Evolutionary conservation across 2,113 vertebrate species (phyloP), one percentile per base, ranked within the genome.

Genomic region (Phycodurus eques): DNA sequence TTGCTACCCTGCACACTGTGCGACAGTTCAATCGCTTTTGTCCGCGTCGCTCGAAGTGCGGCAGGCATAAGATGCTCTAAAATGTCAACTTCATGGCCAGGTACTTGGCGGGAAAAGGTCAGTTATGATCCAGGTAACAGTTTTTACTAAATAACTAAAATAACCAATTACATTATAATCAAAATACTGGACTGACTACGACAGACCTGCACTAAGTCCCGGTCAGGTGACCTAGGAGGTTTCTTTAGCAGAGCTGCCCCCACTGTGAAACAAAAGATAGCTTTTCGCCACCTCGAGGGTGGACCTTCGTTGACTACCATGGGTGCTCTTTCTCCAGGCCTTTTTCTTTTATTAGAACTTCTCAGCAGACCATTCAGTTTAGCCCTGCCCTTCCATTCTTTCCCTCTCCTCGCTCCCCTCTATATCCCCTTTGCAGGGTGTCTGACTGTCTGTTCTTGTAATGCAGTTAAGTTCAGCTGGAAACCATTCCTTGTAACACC

Each of bases 311-410:
- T 91, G 92, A 90, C 74, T 92, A 93, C 93, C 87, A 80, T 93
- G 92, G 76, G 85, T 84, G 84, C 92, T 92, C 94, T 94, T 93
- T 95, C 94, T 96, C 94, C 94, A 77, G 83, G 91, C 95, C 95
- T 97, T 98, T 97, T 95, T 95, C 93, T 94, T 90, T 95, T 95
- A 98, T 98, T 97, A 95, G 94, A 94, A 94, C 93, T 88, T 94
- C 95, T 93, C 92, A 95, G 94, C 94, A 92, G 92, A 89, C 87
- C 94, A 96, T 96, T 98, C 94, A 96, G 95, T 96, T 95, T 96
- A 90, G 80, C 82, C 84, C 75, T 68, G 62, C 69, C 80, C 81
- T 85, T 63, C 74, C 9, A 72, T 64, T 67, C 72, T 76, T 54
- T 76, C 68, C 69, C 57, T 67, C 69, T 68, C 39, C 27, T 72